Base-by-base conservation (phyloP, 2,797 vertebrate genomes). In the Argyrosomus regius region DNA sequence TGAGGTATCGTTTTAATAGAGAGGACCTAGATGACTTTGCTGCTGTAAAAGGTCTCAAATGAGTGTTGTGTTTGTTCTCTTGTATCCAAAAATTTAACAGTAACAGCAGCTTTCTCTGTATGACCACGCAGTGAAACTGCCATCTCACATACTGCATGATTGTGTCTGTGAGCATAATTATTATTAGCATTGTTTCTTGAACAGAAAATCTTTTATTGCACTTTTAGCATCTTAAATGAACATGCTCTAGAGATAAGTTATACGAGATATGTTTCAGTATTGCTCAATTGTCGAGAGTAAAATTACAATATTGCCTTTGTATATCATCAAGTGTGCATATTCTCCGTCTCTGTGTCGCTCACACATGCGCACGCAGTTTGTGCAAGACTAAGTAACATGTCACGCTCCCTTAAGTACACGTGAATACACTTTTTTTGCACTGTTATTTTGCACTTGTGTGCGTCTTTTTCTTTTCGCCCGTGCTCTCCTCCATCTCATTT, bases 301-400 rank as follows among this genome's bases (percentile, higher is more conserved):
- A 69, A 65, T 68, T 14, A 28, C 53, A 62, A 18, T 24, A 14
- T 12, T 58, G 41, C 9, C 20, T 56, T 77, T 75, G 14, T 49
- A 14, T 31, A 35, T 78, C 28, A 61, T 62, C 18, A 61, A 57
- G 28, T 74, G 54, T 60, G 45, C 70, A 72, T 60, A 64, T 81
- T 70, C 20, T 66, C 17, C 52, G 24, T 65, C 35, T 76, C 41
- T 56, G 20, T 83, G 64, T 72, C 61, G 35, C 22, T 13, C 65
- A 62, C 65, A 76, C 50, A 39, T 63, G 71, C 31, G 62, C 79
- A 73, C 11, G 4, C 69, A 77, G 67, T 90, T 84, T 81, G 70
- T 76, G 81, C 67, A 78, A 83, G 80, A 88, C 67, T 58, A 75
- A 75, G 41, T 75, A 85, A 84, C 84, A 87, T 68, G 77, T 83